Evolutionary conservation across 2,797 vertebrate genomes (phyloP).

Genomic region (Dallia pectoralis): DNA sequence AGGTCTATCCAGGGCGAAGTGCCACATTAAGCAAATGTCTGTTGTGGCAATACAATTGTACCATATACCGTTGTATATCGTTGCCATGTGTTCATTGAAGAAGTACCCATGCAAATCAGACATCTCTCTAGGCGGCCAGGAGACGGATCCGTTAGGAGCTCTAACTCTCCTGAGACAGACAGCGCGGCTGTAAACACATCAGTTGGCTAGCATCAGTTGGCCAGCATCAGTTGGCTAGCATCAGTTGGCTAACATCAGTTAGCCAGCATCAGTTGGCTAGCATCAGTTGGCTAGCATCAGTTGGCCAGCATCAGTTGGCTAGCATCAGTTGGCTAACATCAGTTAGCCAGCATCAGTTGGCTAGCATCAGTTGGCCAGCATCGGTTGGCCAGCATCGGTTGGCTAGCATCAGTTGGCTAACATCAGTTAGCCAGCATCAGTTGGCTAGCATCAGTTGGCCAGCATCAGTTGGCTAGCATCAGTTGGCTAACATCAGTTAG

Average conservation of each 20-base stretch:
- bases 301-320: background rate
- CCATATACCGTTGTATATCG: too few species aligned
- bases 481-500: too few species aligned
- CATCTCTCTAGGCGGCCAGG: slow-evolving; percentile 2
- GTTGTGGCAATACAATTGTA: background rate
- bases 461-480: background rate
- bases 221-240: background rate
- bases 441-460: background rate
- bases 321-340: too few species aligned
- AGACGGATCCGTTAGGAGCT: background rate
- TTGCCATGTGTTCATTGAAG: background rate
- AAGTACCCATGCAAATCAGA: background rate
- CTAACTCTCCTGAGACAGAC: background rate
- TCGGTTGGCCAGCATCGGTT: too few species aligned
- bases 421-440: background rate
- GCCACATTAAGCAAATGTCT: background rate
- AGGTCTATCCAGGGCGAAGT: too few species aligned
- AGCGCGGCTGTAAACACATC: background rate
- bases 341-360: background rate
- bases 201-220: background rate
- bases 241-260: too few species aligned
- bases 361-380: too few species aligned
- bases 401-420: background rate
- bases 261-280: background rate
- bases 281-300: background rate